Evolutionary conservation across 2,888 invertebrate genomes (phyloP).

Genomic region (Bombylius discolor): DNA sequence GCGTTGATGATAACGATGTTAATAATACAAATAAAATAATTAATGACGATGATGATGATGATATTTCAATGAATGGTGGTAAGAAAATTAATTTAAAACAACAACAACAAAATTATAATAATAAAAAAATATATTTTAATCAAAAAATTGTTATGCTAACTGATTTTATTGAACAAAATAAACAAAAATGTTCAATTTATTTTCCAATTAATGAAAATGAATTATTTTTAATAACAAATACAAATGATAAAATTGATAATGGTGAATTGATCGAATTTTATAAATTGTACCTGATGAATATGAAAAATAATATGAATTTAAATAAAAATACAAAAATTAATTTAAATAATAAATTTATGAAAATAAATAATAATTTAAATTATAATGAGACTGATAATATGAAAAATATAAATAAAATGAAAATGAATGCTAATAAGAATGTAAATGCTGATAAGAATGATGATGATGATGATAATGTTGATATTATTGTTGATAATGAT

Average conservation of each 20-base stretch:
- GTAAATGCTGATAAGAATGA: background rate
- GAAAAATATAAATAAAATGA: background rate
- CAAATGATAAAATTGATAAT: slow-evolving; percentile 15
- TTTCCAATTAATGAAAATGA: slow-evolving; percentile 54
- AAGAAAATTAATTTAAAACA: background rate
- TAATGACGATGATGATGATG: too few relatives aligned
- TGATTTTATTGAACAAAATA: slow-evolving; percentile 68
- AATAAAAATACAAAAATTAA: background rate
- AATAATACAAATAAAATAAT: too few relatives aligned
- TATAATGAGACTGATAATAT: background rate
- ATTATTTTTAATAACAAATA: slow-evolving; percentile 29
- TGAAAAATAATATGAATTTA: background rate
- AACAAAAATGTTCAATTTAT: slow-evolving; percentile 81
- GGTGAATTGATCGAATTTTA: slow-evolving; percentile 13
- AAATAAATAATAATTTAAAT: background rate
- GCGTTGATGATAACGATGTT: too few relatives aligned
- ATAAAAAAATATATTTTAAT: slow-evolving; percentile 21
- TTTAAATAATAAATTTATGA: background rate
- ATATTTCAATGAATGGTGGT: too few relatives aligned
- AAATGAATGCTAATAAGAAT: too few relatives aligned
- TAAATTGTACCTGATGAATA: slow-evolving; percentile 10
- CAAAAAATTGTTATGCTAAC: slow-evolving; percentile 82
- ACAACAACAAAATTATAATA: slow-evolving; percentile 14
- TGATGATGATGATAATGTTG: background rate
- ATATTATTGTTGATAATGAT: background rate